These are phyloP conservation scores for Macaria liturata DNA, from an alignment of 2,888 invertebrate species.

Conservation along the genomic window DNA sequence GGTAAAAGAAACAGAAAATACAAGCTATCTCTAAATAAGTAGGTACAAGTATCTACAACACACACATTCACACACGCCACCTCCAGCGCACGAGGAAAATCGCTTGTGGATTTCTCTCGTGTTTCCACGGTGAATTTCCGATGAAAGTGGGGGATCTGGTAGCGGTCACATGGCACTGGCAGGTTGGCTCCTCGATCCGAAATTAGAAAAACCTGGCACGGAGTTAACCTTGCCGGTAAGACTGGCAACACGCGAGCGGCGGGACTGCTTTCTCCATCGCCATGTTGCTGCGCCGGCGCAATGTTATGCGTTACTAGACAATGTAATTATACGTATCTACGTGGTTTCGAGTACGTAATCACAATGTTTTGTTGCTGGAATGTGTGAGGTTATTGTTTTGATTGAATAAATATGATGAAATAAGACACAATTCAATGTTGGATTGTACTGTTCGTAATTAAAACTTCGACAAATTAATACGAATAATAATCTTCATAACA, in stretches of 20 bases:
- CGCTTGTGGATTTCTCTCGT: conserved; percentile 54
- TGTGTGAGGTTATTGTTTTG: too few relatives aligned
- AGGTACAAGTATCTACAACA: not conserved
- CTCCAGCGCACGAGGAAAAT: conserved; percentile 41
- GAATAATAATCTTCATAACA: too few relatives aligned
- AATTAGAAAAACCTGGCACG: conserved; percentile 66
- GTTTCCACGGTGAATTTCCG: conserved; percentile 70
- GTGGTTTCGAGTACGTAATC: conserved; percentile 7
- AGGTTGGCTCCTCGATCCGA: conserved; percentile 66
- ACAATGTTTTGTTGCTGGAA: conserved; percentile 4
- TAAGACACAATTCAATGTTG: too few relatives aligned
- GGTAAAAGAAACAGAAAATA: too few relatives aligned
- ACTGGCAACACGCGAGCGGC: conserved; percentile 62
- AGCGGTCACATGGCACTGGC: conserved; percentile 58
- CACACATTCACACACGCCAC: conserved; percentile 19
- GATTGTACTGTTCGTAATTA: too few relatives aligned
- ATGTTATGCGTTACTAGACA: conserved; percentile 61
- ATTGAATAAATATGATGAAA: too few relatives aligned
- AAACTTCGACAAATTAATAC: too few relatives aligned
- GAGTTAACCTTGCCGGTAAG: conserved; percentile 70
- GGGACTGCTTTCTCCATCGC: conserved; percentile 69
- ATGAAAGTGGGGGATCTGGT: conserved; percentile 58
- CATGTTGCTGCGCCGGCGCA: conserved; percentile 52
- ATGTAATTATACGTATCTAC: conserved; percentile 49
- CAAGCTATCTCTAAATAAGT: too few relatives aligned